A percentile compares a stretch with the other conserved stretches of the same genome.
phyloP scores from a whole-genome alignment of 2,113 vertebrate species.

The Sarotherodon lohbergeri region DNA sequence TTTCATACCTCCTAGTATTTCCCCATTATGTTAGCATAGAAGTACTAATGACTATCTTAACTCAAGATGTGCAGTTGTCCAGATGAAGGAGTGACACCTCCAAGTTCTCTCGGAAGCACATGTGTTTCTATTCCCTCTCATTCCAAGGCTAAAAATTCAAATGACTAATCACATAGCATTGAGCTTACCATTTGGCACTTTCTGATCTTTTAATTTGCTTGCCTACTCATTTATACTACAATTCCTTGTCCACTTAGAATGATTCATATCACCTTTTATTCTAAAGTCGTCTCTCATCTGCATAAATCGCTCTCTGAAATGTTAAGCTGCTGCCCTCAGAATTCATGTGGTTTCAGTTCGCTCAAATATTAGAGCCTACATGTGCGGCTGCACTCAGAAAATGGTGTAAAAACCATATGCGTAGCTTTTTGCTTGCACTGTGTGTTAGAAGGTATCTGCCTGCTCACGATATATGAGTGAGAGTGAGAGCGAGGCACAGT shows the following conservation, averaged over 20 bases:
- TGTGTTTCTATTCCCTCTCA: background rate
- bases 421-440: background rate
- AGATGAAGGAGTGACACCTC: background rate
- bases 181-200: background rate
- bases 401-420: background rate
- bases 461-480: background rate
- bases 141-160: background rate
- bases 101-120: background rate
- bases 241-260: background rate
- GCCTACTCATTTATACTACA: background rate
- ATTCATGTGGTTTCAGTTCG: background rate
- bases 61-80: background rate
- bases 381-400: background rate
- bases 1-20: background rate
- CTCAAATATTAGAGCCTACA: background rate
- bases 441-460: slow-evolving; percentile 6
- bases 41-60: background rate
- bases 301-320: background rate
- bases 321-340: background rate
- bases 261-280: background rate
- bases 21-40: background rate
- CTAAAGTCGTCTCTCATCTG: background rate
- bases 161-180: background rate
- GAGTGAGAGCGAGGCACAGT: background rate
- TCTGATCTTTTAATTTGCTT: background rate